These are phyloP conservation scores for Spatulosminthurus flaviceps DNA, from an alignment of 2,888 invertebrate genomes.

Conservation along the genomic window DNA sequence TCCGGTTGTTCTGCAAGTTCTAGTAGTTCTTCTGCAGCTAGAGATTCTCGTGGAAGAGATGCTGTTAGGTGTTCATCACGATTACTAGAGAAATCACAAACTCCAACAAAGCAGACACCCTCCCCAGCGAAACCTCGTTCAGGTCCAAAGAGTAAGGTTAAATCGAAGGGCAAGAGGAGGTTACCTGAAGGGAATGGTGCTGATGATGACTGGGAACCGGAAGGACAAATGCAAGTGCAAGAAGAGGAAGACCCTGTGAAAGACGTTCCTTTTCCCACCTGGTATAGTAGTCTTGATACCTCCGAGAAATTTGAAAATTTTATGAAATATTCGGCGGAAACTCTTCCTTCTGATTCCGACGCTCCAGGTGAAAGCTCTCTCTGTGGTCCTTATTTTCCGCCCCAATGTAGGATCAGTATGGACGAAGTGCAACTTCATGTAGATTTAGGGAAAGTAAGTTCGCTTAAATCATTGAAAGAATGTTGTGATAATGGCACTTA, in stretches of 20 bases:
- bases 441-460: neutral
- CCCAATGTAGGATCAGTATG: neutral
- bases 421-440: neutral
- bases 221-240: no score
- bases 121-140: neutral
- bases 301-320: constrained; percentile 3
- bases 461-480: neutral
- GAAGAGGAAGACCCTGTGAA: neutral
- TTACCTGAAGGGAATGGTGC: neutral
- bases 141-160: neutral
- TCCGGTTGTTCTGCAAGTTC: neutral
- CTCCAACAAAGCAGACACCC: neutral
- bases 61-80: neutral
- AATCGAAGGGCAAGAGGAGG: neutral
- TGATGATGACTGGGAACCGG: no score
- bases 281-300: no score
- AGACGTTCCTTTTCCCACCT: neutral
- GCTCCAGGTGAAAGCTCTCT: neutral
- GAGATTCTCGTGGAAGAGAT: neutral
- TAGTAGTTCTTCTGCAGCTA: neutral
- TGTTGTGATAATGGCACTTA: no score
- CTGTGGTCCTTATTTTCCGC: constrained; percentile 1
- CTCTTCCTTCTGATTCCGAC: no score
- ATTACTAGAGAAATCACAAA: neutral
- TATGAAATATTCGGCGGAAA: neutral